Percentiles rank a stretch among this genome's conserved stretches.
These are phyloP conservation scores for Nylanderia fulva DNA, from an alignment of 1,140 invertebrate genomes.

Conservation along the genomic window DNA sequence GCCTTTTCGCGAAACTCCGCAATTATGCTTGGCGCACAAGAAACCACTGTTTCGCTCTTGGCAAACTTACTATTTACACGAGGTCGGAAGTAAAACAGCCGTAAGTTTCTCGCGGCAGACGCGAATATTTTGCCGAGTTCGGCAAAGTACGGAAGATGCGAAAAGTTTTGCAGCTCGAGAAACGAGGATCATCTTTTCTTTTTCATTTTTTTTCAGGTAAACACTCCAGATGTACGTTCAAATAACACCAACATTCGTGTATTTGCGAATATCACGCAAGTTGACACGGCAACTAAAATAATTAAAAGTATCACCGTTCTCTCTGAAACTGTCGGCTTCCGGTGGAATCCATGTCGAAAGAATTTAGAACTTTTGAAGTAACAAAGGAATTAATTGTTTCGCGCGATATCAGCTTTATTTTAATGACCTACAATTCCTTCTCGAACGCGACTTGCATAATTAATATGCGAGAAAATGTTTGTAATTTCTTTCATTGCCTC, in stretches of 20 bases:
- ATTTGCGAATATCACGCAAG: neutral
- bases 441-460: neutral
- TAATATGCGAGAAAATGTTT: neutral
- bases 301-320: neutral
- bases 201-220: neutral
- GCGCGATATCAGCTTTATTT: neutral
- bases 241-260: neutral
- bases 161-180: conserved; percentile 25
- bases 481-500: neutral
- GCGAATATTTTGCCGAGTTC: neutral
- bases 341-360: conserved; percentile 7
- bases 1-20: neutral
- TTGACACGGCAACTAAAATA: conserved; percentile 10
- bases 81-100: conserved; percentile 27
- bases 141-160: neutral
- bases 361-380: conserved; percentile 17
- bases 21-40: conserved; percentile 24
- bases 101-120: conserved; percentile 4
- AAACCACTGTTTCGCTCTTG: conserved; percentile 18
- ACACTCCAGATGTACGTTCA: neutral
- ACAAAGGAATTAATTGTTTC: conserved; percentile 35
- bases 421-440: neutral
- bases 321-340: neutral
- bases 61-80: conserved; percentile 36
- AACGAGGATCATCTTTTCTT: neutral